Base-by-base conservation (phyloP, 2,797 vertebrate genomes). In the Podarcis siculus region DNA sequence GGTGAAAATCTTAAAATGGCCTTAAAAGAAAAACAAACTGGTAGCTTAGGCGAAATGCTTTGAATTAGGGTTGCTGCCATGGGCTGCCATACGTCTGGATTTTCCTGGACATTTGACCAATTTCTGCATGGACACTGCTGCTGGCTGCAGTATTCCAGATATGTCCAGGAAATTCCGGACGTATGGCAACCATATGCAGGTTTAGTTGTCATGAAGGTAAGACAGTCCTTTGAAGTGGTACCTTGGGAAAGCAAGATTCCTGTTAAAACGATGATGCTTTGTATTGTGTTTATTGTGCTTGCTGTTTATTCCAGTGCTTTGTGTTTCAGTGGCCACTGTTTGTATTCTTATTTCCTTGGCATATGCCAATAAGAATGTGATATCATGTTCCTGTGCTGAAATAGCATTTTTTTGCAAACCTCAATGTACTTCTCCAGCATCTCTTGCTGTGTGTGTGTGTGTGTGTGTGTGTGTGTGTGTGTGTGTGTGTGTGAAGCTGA, bases 161-260 rank as follows among this genome's bases (percentile, higher is more conserved):
- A 69, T 30, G 23, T 30, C 67, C 67, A 69, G 49, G 49, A 55
- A 55, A 55, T 55, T 55, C 49, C 13, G 3, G 49, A 55, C 13
- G 13, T 55, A 55, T 55, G 49, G 13, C 49, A 55, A 55, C 49
- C 13, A 9, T 58, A 27, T 83, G 3, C 27, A 2, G 10, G 4
- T 73, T 58, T 64, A 21, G 10, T 10, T 42, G 8, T 64, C 72
- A 83, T 71, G 90, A 83, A 82, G 13, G 10, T 39, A 86, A 86
- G 75, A 23, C 39, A 30, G 73, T 81, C 21, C 15, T 94, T 91
- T 71, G 27, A 19, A 90, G 49, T 23, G 5, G 17, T 88, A 2
- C 72, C 19, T 88, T 83, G 79, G 80, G 64, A 72, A 79, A 55
- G 82, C 64, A 6, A 39, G 66, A 30, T 92, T 67, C 64, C 21